phyloP scores from a whole-genome alignment of 1,140 invertebrate genomes.

The Helicoverpa armigera region DNA sequence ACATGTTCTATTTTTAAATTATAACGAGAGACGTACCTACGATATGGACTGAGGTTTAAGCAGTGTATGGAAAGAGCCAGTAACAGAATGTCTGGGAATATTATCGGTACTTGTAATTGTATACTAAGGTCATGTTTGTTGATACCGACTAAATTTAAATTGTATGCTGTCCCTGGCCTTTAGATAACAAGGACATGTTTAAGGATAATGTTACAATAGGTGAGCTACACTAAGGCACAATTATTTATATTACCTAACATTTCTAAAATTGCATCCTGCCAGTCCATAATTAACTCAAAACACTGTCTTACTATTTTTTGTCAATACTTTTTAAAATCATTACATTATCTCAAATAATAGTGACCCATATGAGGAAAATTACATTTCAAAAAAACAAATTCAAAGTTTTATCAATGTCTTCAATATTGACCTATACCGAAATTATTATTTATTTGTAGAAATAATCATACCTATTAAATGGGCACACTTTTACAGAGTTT shows the following conservation, averaged over 20 bases:
- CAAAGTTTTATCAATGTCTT: not conserved
- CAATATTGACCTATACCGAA: not conserved
- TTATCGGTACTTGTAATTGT: slow-evolving; percentile 37
- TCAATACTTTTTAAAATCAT: no score
- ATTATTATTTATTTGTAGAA: no score
- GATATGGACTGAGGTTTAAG: no score
- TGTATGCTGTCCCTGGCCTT: slow-evolving; percentile 41
- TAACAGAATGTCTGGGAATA: slow-evolving; percentile 7
- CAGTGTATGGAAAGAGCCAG: not conserved
- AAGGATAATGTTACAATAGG: slow-evolving; percentile 13
- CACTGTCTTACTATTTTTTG: no score
- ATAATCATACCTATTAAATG: no score
- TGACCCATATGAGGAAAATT: not conserved
- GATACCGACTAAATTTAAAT: slow-evolving; percentile 33
- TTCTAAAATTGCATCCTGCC: not conserved
- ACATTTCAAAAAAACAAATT: not conserved
- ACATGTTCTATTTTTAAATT: no score
- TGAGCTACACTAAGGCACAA: not conserved
- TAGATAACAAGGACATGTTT: slow-evolving; percentile 35
- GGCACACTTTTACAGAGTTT: no score
- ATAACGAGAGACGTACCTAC: no score
- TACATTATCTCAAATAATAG: no score
- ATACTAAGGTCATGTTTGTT: slow-evolving; percentile 46
- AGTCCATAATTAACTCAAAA: no score
- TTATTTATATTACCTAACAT: not conserved